These are phyloP conservation scores for Bruchidius siliquastri DNA, from an alignment of 2,888 invertebrate genomes.

Conservation along the genomic window DNA sequence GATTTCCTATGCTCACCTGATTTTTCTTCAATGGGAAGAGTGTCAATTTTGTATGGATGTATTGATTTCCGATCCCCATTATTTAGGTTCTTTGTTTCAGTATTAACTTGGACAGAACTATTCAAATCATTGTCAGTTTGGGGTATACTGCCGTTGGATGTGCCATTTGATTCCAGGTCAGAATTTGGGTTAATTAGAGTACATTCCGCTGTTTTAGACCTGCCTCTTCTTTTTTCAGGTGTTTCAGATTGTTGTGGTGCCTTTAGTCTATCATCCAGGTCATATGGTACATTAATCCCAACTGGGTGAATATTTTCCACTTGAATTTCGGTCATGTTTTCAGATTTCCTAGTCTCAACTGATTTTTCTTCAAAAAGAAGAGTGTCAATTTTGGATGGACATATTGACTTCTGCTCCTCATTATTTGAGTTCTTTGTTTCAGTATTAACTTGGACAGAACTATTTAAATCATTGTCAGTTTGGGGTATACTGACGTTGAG, in stretches of 20 bases:
- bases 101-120: no score
- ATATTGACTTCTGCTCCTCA: no score
- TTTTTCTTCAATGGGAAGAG: background rate
- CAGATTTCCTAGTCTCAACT: background rate
- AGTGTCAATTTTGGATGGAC: no score
- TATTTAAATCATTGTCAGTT: no score
- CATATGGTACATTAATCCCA: no score
- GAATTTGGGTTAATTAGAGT: background rate
- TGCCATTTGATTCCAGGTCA: background rate
- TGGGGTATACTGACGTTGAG: background rate
- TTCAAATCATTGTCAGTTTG: no score
- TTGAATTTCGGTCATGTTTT: background rate
- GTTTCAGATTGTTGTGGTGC: background rate
- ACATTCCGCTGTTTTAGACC: no score
- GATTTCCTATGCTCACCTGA: background rate
- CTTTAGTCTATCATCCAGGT: background rate
- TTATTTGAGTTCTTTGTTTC: no score
- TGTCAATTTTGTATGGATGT: no score
- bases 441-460: no score
- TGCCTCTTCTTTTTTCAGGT: background rate
- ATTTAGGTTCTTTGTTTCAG: no score
- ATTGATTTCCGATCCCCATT: no score
- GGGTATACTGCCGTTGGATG: background rate
- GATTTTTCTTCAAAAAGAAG: background rate
- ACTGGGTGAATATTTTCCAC: background rate